A percentile compares a stretch with the other conserved stretches of the same genome.
Conservation (phyloP, 2,113 vertebrate species). For the Tretioscincus oriximinensis region DNA sequence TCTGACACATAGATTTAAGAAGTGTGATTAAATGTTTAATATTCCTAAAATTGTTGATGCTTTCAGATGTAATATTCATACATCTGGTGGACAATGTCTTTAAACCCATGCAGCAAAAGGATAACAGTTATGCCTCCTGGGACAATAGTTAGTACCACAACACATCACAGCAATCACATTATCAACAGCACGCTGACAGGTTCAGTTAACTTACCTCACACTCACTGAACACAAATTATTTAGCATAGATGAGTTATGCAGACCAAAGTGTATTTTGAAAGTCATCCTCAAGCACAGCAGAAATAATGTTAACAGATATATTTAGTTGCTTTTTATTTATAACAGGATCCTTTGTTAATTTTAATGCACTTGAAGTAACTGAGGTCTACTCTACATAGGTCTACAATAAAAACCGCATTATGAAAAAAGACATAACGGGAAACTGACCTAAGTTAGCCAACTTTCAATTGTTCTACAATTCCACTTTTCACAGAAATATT, state of each 20-base stretch:
- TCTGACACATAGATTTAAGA: slow-evolving; percentile 12
- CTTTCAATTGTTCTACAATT: background rate
- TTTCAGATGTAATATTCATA: background rate
- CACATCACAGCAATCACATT: background rate
- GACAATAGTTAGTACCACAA: slow-evolving; percentile 10
- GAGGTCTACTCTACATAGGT: background rate
- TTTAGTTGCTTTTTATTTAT: background rate
- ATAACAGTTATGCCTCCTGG: background rate
- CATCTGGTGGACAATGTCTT: background rate
- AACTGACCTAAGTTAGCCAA: background rate
- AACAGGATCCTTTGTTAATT: background rate
- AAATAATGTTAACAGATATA: background rate
- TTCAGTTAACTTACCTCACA: slow-evolving; percentile 27
- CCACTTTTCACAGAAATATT: background rate
- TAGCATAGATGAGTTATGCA: slow-evolving; percentile 1
- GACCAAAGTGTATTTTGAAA: background rate
- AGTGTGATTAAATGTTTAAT: background rate
- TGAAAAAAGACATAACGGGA: background rate
- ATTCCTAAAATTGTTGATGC: background rate
- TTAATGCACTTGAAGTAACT: background rate
- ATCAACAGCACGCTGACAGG: background rate
- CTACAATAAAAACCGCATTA: background rate
- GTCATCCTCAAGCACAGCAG: background rate
- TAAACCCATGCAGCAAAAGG: background rate
- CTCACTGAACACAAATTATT: slow-evolving; percentile 8